Conservation (phyloP, 92 coral and sea anemone species). For the Pocillopora grandis region DNA sequence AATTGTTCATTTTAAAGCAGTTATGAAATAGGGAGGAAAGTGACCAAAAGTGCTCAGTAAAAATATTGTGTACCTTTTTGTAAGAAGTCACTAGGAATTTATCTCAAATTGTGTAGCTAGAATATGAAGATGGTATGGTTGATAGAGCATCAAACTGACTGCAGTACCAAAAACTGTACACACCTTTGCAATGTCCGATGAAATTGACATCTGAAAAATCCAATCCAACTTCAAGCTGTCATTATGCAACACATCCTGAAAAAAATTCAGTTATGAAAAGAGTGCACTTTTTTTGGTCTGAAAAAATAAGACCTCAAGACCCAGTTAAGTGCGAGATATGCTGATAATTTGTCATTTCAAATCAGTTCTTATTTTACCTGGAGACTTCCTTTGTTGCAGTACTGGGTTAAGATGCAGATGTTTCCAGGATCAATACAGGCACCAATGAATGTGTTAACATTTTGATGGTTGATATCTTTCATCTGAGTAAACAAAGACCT, state of each 20-base stretch:
- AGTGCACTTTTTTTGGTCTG: too few species aligned
- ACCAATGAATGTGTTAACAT: constrained; percentile 85
- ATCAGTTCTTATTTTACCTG: constrained; percentile 55
- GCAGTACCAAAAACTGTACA: constrained; percentile 1
- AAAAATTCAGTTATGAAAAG: background rate
- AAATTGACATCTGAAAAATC: constrained; percentile 86
- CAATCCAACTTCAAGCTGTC: constrained; percentile 80
- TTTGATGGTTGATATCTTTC: constrained; percentile 79
- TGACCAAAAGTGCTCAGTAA: too few species aligned
- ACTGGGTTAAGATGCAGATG: constrained; percentile 69
- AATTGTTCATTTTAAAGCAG: too few species aligned
- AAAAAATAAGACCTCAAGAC: too few species aligned
- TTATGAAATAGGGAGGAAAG: too few species aligned
- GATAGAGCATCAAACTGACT: background rate
- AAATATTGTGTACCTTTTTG: too few species aligned
- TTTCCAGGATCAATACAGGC: constrained; percentile 88
- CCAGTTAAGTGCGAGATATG: background rate
- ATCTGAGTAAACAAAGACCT: constrained; percentile 40
- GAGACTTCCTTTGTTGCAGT: constrained; percentile 92
- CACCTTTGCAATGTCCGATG: constrained; percentile 84
- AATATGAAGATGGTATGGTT: background rate
- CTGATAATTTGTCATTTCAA: background rate
- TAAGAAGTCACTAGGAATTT: background rate
- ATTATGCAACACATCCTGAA: constrained; percentile 73
- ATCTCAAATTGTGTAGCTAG: background rate